Percentiles rank a stretch among this genome's conserved stretches.
Conservation (phyloP, 2,113 vertebrate species). For the Empidonax traillii region DNA sequence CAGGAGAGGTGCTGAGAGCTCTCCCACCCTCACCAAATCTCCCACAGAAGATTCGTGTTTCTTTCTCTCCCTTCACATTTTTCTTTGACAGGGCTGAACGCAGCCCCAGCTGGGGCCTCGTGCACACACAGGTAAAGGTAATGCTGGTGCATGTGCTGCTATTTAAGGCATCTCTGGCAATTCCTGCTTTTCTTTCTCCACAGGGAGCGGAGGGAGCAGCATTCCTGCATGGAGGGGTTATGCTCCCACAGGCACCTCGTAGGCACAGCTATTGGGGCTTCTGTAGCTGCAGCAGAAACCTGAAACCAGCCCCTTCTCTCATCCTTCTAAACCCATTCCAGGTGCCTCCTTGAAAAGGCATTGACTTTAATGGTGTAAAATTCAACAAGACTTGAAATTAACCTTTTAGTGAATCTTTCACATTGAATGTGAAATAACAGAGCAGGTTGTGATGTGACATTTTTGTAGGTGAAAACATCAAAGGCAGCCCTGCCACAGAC, state of each 20-base stretch:
- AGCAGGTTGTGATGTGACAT: constrained; percentile 80
- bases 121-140: neutral
- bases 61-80: neutral
- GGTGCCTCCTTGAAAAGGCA: constrained; percentile 19
- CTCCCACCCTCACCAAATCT: neutral
- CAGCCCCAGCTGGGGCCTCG: neutral
- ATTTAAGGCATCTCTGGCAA: neutral
- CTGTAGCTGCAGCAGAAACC: neutral
- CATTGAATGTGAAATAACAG: constrained; percentile 79
- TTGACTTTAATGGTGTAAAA: constrained; percentile 60
- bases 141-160: neutral
- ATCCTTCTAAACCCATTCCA: neutral
- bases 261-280: fast-evolving
- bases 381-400: constrained; percentile 84
- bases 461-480: constrained; percentile 87
- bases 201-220: neutral
- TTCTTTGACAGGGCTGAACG: neutral
- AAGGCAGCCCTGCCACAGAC: constrained; percentile 79
- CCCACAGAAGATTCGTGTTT: neutral
- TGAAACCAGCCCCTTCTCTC: neutral
- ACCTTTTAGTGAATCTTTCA: constrained; percentile 79
- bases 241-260: neutral
- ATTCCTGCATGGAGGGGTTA: fast-evolving
- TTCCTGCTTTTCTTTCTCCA: neutral
- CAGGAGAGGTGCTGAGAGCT: neutral